Percentiles rank a stretch among this genome's conserved stretches.
These are phyloP conservation scores for Siniperca scherzeri DNA, from an alignment of 2,797 vertebrate species.

Conservation along the genomic window DNA sequence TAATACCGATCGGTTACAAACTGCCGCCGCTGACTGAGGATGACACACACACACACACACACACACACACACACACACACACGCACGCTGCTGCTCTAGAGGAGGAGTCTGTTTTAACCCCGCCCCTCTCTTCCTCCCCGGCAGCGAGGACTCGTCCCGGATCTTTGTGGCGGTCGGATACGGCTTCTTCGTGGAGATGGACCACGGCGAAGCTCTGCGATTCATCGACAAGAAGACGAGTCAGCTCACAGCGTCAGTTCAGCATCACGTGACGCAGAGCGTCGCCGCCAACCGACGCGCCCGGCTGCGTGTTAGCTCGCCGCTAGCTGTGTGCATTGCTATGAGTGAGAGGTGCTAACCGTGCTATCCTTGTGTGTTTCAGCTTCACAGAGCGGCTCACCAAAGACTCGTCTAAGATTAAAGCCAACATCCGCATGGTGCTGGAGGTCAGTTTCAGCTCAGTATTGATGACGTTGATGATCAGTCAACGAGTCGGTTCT, in stretches of 20 bases:
- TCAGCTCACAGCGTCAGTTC: conserved; percentile 89
- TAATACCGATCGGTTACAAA: no score
- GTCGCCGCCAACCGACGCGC: no score
- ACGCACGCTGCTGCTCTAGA: no score
- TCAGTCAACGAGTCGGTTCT: no score
- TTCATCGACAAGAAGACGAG: conserved; percentile 92
- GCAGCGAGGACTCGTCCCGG: conserved; percentile 82
- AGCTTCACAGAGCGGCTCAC: conserved; percentile 90
- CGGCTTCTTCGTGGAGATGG: conserved; percentile 93
- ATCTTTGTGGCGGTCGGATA: conserved; percentile 91
- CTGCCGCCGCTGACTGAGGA: no score
- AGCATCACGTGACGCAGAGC: no score
- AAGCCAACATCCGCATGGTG: conserved; percentile 93
- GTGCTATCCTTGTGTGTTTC: conserved; percentile 53
- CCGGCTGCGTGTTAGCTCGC: conserved; percentile 16
- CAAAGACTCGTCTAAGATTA: conserved; percentile 92
- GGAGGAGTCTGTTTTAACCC: no score
- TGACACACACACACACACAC: no score
- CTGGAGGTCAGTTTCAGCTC: conserved; percentile 85
- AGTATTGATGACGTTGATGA: no score
- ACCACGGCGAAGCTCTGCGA: conserved; percentile 87
- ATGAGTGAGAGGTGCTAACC: conserved; percentile 13
- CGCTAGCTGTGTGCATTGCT: conserved; percentile 6
- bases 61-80: no score
- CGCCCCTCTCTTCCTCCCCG: no score